A percentile compares a stretch with the other conserved stretches of the same genome.
phyloP scores from a whole-genome alignment of 2,113 vertebrate genomes.

The Pseudopodoces humilis region DNA sequence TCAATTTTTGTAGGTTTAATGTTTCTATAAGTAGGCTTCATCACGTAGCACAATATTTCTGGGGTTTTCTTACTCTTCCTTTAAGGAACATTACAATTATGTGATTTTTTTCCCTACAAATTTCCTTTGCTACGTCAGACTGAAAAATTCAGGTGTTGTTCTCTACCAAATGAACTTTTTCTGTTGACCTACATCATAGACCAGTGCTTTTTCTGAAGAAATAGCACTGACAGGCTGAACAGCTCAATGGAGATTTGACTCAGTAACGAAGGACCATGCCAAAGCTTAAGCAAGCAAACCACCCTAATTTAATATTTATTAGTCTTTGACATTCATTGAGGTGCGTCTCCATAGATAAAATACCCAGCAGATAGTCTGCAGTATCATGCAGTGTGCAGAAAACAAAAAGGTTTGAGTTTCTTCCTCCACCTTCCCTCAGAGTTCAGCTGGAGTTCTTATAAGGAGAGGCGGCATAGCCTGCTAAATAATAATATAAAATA shows the following conservation, averaged over 20 bases:
- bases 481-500: neutral
- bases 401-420: neutral
- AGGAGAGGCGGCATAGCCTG: neutral
- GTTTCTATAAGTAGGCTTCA: neutral
- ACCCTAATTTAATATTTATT: slow-evolving; percentile 28
- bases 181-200: neutral
- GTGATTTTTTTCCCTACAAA: neutral
- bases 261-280: neutral
- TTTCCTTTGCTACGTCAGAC: neutral
- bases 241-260: neutral
- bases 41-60: neutral
- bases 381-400: neutral
- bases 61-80: neutral
- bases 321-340: neutral
- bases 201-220: neutral
- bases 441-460: neutral
- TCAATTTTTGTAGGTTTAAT: neutral
- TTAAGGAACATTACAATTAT: neutral
- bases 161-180: neutral
- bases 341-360: neutral
- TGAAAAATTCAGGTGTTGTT: neutral
- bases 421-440: neutral
- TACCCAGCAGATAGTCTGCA: neutral
- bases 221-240: neutral
- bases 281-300: slow-evolving; percentile 17